These are phyloP conservation scores for Pseudobourletiella spinata DNA, from an alignment of 1,140 invertebrate genomes.

Conservation along the genomic window DNA sequence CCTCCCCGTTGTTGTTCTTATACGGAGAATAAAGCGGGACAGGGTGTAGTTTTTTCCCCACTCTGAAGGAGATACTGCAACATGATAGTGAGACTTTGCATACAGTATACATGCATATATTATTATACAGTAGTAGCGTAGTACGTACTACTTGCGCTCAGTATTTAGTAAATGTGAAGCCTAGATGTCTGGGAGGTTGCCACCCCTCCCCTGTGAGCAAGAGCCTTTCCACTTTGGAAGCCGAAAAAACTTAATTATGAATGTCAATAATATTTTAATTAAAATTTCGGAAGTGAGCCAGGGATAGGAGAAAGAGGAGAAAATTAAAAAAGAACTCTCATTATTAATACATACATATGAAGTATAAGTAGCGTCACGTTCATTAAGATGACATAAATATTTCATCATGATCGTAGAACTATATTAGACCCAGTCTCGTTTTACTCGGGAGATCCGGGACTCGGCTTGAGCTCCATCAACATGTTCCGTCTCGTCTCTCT, in stretches of 20 bases:
- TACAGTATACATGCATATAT: too few species aligned
- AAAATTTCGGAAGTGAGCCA: conserved; percentile 27
- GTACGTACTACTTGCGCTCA: too few species aligned
- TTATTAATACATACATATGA: conserved; percentile 33
- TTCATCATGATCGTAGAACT: conserved; percentile 28
- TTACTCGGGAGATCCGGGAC: not conserved
- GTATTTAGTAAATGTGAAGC: too few species aligned
- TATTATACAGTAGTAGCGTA: too few species aligned
- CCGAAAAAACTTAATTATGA: conserved; percentile 35
- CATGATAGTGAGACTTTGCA: too few species aligned
- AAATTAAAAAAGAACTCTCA: conserved; percentile 33
- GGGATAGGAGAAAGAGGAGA: conserved; percentile 7
- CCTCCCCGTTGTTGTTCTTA: too few species aligned
- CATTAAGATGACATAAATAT: conserved; percentile 37
- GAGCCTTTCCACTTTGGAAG: conserved; percentile 21
- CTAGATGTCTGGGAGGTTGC: too few species aligned
- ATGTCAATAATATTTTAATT: conserved; percentile 36
- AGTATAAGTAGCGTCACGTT: conserved; percentile 34
- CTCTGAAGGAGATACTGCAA: too few species aligned
- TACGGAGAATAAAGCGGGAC: too few species aligned
- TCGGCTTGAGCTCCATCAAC: not conserved
- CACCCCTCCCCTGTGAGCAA: conserved; percentile 1
- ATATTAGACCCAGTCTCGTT: conserved; percentile 1
- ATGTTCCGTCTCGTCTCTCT: too few species aligned
- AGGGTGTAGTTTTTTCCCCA: too few species aligned